A percentile compares a stretch with the other conserved stretches of the same genome.
These are phyloP conservation scores for Andrena praecox DNA, from an alignment of 2,888 invertebrate genomes.

Conservation along the genomic window DNA sequence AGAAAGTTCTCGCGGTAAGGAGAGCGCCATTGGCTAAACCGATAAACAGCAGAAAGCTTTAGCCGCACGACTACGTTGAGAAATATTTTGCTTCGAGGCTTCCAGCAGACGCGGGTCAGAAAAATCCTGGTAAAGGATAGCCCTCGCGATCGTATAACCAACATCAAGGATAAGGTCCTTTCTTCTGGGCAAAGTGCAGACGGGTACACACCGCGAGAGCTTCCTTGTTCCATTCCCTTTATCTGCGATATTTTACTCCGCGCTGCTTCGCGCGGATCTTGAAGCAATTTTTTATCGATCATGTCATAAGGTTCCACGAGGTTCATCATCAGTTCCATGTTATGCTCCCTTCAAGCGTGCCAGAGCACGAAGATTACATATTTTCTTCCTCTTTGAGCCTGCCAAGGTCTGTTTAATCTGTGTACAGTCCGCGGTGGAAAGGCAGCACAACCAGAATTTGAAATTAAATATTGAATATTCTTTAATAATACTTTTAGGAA, in stretches of 20 bases:
- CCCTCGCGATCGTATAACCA: constrained; percentile 1
- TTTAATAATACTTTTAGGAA: no score
- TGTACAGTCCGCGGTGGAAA: not conserved
- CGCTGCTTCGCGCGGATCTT: not conserved
- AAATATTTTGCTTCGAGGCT: constrained; percentile 59
- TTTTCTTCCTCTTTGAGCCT: not conserved
- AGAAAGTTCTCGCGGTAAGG: constrained; percentile 40
- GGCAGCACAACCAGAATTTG: not conserved
- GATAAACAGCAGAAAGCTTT: constrained; percentile 79
- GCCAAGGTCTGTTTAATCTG: not conserved
- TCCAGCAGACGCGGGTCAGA: constrained; percentile 42
- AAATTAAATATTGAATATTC: not conserved
- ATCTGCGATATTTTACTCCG: not conserved
- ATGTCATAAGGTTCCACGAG: not conserved
- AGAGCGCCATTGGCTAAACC: constrained; percentile 75
- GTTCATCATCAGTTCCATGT: constrained; percentile 1
- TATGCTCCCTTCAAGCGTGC: not conserved
- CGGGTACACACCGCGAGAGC: not conserved
- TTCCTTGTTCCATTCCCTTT: constrained; percentile 9
- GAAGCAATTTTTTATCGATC: constrained; percentile 14
- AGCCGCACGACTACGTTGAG: constrained; percentile 53
- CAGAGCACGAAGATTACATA: not conserved
- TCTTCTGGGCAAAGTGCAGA: not conserved
- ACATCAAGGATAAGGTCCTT: constrained; percentile 17
- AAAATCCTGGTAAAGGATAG: constrained; percentile 46